phyloP scores from a whole-genome alignment of 2,888 invertebrate genomes.

The Pseudanteris insignis region DNA sequence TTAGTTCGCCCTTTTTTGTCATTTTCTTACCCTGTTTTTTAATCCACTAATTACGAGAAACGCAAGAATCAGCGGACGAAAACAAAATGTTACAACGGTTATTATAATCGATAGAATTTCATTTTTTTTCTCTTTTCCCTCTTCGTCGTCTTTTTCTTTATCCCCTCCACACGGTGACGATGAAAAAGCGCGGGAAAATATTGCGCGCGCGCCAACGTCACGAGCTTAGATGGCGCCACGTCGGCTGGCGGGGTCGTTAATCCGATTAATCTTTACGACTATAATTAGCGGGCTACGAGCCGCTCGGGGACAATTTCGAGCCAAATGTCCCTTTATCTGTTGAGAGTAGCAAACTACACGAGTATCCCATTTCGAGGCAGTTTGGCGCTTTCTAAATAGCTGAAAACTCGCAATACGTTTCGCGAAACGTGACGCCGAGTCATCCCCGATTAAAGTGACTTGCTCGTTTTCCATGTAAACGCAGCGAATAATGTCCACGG shows the following conservation, averaged over 20 bases:
- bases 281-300: constrained; percentile 55
- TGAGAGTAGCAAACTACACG: constrained; percentile 61
- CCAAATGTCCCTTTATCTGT: constrained; percentile 56
- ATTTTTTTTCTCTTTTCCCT: too few species aligned
- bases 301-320: constrained; percentile 35
- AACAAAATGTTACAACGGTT: too few species aligned
- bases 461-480: constrained; percentile 27
- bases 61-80: too few species aligned
- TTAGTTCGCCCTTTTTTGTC: constrained; percentile 8
- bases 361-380: constrained; percentile 62
- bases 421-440: constrained; percentile 34
- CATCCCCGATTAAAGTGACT: constrained; percentile 25
- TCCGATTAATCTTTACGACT: constrained; percentile 63
- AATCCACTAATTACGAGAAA: too few species aligned
- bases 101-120: too few species aligned
- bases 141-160: too few species aligned
- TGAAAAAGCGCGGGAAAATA: constrained; percentile 2
- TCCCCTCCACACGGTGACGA: too few species aligned
- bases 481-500: constrained; percentile 20
- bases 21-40: too few species aligned
- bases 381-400: constrained; percentile 51
- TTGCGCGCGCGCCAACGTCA: neutral
- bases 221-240: constrained; percentile 30
- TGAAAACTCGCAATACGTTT: constrained; percentile 38
- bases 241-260: constrained; percentile 48